phyloP scores from a whole-genome alignment of 2,113 vertebrate species.

The Aplodontia rufa region DNA sequence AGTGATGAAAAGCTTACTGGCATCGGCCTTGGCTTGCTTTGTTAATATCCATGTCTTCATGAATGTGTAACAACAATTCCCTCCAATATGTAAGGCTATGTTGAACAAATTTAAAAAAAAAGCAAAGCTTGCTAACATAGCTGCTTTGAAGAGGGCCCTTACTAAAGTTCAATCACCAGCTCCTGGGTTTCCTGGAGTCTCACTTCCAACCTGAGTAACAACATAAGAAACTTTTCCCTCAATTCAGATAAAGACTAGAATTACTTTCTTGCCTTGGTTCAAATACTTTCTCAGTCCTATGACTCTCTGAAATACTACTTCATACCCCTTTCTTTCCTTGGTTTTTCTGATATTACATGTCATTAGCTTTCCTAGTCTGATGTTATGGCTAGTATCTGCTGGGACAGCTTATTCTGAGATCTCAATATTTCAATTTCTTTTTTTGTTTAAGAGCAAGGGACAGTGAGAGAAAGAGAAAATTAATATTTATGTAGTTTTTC shows the following conservation, averaged over 20 bases:
- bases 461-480: too few relatives aligned
- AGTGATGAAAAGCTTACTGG: too few relatives aligned
- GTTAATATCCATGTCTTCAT: too few relatives aligned
- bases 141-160: background rate
- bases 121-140: too few relatives aligned
- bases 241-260: background rate
- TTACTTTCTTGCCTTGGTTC: background rate
- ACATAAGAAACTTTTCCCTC: background rate
- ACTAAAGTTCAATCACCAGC: background rate
- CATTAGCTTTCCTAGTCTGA: background rate
- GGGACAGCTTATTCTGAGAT: background rate
- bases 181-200: background rate
- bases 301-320: background rate
- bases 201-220: background rate
- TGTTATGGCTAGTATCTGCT: background rate
- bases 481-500: too few relatives aligned
- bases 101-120: too few relatives aligned
- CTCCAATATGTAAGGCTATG: too few relatives aligned
- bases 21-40: too few relatives aligned
- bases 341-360: background rate
- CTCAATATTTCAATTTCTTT: background rate
- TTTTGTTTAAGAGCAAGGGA: too few relatives aligned
- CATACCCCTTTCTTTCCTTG: background rate
- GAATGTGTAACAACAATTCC: too few relatives aligned
- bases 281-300: background rate